Conservation (phyloP, 2,888 invertebrate species). For the Campaea margaritaria region DNA sequence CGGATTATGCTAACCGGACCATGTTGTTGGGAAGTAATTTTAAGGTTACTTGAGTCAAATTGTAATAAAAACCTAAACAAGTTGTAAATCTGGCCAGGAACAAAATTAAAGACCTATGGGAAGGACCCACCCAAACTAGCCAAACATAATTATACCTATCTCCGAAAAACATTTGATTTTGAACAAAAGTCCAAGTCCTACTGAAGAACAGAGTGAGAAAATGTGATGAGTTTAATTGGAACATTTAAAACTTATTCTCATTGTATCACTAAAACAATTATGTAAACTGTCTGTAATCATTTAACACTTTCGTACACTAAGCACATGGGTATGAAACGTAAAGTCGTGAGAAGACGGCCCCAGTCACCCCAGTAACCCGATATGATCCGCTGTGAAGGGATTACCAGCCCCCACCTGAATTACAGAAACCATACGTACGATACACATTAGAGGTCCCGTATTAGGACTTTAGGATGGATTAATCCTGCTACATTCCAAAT, state of each 20-base stretch:
- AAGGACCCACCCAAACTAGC: too few species aligned
- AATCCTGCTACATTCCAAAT: slow-evolving; percentile 72
- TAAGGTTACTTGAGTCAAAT: slow-evolving; percentile 1
- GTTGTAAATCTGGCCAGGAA: too few species aligned
- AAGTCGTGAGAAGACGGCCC: slow-evolving; percentile 65
- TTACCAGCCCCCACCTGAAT: slow-evolving; percentile 77
- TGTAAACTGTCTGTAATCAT: too few species aligned
- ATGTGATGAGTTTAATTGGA: too few species aligned
- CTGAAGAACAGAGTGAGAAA: too few species aligned
- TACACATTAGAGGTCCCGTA: slow-evolving; percentile 75
- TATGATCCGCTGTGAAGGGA: slow-evolving; percentile 74
- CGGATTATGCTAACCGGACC: slow-evolving; percentile 12
- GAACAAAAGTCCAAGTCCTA: too few species aligned
- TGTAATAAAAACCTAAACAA: too few species aligned
- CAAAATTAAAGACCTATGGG: too few species aligned
- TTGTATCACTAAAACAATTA: too few species aligned
- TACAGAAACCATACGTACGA: slow-evolving; percentile 82
- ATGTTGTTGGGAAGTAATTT: slow-evolving; percentile 11
- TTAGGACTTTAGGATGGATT: slow-evolving; percentile 76
- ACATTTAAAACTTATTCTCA: too few species aligned
- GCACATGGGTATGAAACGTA: slow-evolving; percentile 48
- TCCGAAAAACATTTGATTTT: too few species aligned
- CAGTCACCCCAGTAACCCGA: slow-evolving; percentile 72
- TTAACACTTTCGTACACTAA: slow-evolving; percentile 10
- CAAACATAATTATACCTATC: too few species aligned